Conservation (phyloP, 2,113 vertebrate genomes). For the Malurus alboscapulatus region DNA sequence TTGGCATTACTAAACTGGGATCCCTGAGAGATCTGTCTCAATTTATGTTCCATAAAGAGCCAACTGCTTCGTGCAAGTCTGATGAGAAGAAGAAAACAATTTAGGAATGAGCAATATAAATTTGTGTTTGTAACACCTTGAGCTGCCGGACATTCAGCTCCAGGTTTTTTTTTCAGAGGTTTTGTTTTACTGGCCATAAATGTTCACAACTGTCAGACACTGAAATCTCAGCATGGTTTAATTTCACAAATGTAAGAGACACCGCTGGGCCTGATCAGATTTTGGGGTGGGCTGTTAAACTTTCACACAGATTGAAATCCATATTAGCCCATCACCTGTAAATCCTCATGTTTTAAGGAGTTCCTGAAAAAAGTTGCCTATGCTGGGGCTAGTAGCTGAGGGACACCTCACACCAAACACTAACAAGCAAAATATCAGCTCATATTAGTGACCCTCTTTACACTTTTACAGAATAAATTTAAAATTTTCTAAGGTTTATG, state of each 20-base stretch:
- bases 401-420: not conserved
- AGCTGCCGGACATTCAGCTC: not conserved
- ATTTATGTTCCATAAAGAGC: not conserved
- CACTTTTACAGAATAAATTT: not conserved
- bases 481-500: not conserved
- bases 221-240: not conserved
- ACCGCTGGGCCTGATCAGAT: not conserved
- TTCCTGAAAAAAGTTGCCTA: not conserved
- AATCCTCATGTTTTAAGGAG: not conserved
- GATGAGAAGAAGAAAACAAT: not conserved
- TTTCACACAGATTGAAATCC: not conserved
- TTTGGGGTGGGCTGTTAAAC: not conserved
- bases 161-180: not conserved
- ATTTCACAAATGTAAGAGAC: not conserved
- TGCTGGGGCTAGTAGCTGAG: not conserved
- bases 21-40: not conserved
- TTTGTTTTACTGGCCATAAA: not conserved
- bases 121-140: not conserved
- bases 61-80: not conserved
- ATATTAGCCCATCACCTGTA: not conserved
- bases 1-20: not conserved
- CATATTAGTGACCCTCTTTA: not conserved
- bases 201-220: not conserved
- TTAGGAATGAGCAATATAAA: not conserved
- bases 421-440: not conserved